These are phyloP conservation scores for Heliconius sara DNA, from an alignment of 2,888 invertebrate genomes.

Conservation along the genomic window DNA sequence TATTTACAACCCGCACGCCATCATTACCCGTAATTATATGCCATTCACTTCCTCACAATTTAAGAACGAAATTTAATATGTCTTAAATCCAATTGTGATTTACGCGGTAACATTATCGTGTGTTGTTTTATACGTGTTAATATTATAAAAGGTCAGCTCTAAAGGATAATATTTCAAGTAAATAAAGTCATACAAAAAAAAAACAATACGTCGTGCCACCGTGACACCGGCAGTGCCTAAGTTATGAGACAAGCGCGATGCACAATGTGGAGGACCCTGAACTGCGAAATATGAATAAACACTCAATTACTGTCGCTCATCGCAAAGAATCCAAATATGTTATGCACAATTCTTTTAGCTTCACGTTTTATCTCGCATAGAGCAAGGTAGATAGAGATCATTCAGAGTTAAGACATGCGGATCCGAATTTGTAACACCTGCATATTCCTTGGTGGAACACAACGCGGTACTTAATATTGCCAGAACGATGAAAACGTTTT, in stretches of 20 bases:
- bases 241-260: constrained; percentile 32
- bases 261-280: constrained; percentile 24
- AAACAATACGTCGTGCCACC: constrained; percentile 39
- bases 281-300: constrained; percentile 16
- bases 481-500: too few species aligned
- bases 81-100: constrained; percentile 44
- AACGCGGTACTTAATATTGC: too few species aligned
- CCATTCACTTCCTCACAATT: constrained; percentile 44
- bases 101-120: constrained; percentile 43
- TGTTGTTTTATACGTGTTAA: constrained; percentile 49
- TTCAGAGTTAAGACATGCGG: too few species aligned
- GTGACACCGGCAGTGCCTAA: constrained; percentile 26
- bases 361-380: too few species aligned
- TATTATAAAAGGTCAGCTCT: constrained; percentile 62
- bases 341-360: too few species aligned
- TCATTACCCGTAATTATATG: constrained; percentile 38
- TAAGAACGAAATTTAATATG: constrained; percentile 47
- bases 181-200: constrained; percentile 43
- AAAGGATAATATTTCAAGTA: constrained; percentile 60
- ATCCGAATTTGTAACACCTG: too few species aligned
- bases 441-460: too few species aligned
- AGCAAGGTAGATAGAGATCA: too few species aligned
- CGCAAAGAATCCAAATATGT: too few species aligned
- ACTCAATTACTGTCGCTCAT: not conserved
- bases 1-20: constrained; percentile 25